These are phyloP conservation scores for Oscheius sp. DNA, from an alignment of 2,888 invertebrate species.

Conservation along the genomic window DNA sequence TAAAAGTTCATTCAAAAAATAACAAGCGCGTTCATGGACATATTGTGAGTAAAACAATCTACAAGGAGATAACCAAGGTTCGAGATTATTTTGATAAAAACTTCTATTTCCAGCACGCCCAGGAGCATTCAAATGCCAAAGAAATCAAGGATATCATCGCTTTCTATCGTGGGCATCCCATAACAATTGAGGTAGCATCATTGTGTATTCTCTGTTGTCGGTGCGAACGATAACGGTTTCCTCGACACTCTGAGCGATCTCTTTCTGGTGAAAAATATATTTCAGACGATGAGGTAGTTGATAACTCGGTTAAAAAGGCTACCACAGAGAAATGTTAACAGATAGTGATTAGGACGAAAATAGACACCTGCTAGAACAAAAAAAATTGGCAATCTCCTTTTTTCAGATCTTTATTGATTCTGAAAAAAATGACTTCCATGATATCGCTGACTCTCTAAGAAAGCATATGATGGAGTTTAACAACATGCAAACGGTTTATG, in stretches of 20 bases:
- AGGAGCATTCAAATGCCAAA: background rate
- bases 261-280: too few relatives aligned
- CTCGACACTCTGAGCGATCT: too few relatives aligned
- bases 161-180: background rate
- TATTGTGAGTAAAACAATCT: background rate
- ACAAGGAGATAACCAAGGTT: background rate
- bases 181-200: constrained; percentile 7
- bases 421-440: background rate
- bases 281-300: too few relatives aligned
- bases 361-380: too few relatives aligned
- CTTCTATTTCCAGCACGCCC: background rate
- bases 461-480: background rate
- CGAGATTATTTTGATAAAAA: background rate
- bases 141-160: background rate
- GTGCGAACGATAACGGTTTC: too few relatives aligned
- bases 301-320: too few relatives aligned
- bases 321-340: too few relatives aligned
- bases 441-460: constrained; percentile 2
- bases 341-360: too few relatives aligned
- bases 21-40: constrained; percentile 24
- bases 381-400: background rate
- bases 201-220: too few relatives aligned
- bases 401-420: background rate
- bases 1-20: constrained; percentile 26
- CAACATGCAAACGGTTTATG: background rate